Evolutionary conservation across 53 echinoderm and acorn worm species (phyloP).

Genomic region (Paracentrotus lividus): DNA sequence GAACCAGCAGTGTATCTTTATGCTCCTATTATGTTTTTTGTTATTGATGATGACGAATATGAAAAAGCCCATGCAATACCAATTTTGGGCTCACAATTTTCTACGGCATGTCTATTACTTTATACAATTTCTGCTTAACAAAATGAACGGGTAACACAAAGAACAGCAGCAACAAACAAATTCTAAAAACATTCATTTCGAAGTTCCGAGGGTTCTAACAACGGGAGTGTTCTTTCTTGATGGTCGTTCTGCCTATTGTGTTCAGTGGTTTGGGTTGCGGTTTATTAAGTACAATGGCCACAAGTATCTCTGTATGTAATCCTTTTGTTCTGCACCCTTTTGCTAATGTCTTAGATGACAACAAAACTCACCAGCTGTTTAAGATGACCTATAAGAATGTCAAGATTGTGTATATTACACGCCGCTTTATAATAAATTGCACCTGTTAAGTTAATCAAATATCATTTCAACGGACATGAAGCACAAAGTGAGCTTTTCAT

Average conservation of each 20-base stretch:
- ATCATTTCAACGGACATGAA: not conserved
- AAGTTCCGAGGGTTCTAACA: too few species aligned
- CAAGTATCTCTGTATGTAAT: not conserved
- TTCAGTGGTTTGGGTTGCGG: not conserved
- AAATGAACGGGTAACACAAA: too few species aligned
- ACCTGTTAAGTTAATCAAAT: not conserved
- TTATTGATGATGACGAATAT: too few species aligned
- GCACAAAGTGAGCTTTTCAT: not conserved
- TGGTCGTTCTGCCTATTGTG: not conserved
- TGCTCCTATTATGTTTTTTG: too few species aligned
- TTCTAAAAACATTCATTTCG: not conserved
- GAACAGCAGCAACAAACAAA: not conserved
- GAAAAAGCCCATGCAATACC: too few species aligned
- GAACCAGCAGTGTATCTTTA: too few species aligned
- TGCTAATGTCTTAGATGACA: not conserved
- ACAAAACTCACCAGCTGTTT: not conserved
- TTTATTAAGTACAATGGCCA: not conserved
- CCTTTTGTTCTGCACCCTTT: not conserved
- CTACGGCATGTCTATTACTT: too few species aligned
- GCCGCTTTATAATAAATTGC: slow-evolving; percentile 14
- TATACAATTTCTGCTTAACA: too few species aligned
- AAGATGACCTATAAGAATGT: not conserved
- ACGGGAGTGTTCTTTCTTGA: too few species aligned
- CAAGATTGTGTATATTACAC: not conserved
- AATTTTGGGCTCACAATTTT: too few species aligned